These are phyloP conservation scores for Melinaea menophilus DNA, from an alignment of 2,888 invertebrate genomes.

Conservation along the genomic window DNA sequence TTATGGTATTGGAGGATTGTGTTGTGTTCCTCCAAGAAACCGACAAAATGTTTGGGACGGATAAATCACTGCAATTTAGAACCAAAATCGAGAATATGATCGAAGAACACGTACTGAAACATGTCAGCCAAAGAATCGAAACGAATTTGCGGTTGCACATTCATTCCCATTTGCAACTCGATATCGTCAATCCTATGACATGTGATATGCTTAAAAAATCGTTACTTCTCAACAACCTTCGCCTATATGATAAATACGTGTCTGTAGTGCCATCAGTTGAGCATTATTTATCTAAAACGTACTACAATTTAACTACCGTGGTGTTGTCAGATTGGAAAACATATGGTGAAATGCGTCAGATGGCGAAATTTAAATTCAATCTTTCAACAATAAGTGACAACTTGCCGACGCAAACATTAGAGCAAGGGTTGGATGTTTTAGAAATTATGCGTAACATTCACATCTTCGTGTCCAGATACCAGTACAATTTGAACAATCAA, in stretches of 20 bases:
- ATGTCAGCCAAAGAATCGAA: constrained; percentile 92
- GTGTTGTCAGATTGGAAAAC: constrained; percentile 98
- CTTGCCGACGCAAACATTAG: constrained; percentile 96
- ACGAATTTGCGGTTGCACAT: constrained; percentile 94
- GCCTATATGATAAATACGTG: constrained; percentile 76
- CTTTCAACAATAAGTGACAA: constrained; percentile 92
- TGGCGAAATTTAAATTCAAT: constrained; percentile 90
- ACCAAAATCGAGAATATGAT: constrained; percentile 62
- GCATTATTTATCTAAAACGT: constrained; percentile 94
- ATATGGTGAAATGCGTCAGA: constrained; percentile 96
- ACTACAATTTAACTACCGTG: constrained; percentile 98
- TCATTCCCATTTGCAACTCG: constrained; percentile 91
- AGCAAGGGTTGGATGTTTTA: constrained; percentile 97
- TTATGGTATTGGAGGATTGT: constrained; percentile 70
- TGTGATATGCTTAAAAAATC: constrained; percentile 81
- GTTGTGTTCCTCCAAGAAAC: constrained; percentile 54
- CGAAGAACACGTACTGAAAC: constrained; percentile 79
- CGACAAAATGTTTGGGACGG: constrained; percentile 49
- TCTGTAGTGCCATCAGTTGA: constrained; percentile 85
- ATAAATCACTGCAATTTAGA: constrained; percentile 57
- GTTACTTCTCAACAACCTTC: constrained; percentile 78
- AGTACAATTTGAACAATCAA: constrained; percentile 97
- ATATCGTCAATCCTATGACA: constrained; percentile 84
- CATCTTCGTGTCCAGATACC: constrained; percentile 94
- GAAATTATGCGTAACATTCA: constrained; percentile 98